These are phyloP conservation scores for Coenonympha arcania DNA, from an alignment of 2,888 invertebrate genomes.

Conservation along the genomic window DNA sequence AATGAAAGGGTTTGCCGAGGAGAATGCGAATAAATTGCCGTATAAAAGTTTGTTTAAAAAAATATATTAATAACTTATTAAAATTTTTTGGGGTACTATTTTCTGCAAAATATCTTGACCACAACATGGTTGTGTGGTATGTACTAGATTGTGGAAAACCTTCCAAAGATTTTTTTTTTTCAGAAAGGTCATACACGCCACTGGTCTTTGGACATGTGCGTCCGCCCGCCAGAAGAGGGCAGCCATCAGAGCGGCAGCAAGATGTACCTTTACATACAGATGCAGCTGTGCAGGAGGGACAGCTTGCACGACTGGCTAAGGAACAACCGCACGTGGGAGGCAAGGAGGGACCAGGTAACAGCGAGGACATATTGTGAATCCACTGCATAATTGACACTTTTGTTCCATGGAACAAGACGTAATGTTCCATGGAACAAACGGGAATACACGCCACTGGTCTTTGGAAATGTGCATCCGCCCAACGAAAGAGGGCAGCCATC, in stretches of 20 bases:
- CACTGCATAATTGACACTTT: too few relatives aligned
- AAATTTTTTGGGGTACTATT: too few relatives aligned
- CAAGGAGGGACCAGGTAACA: constrained; percentile 58
- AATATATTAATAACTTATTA: too few relatives aligned
- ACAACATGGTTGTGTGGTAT: too few relatives aligned
- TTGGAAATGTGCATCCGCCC: constrained; percentile 48
- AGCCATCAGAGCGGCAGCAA: constrained; percentile 36
- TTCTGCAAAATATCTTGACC: too few relatives aligned
- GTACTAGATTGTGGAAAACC: too few relatives aligned
- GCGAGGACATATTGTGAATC: too few relatives aligned
- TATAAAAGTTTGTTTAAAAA: too few relatives aligned
- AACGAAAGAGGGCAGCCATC: constrained; percentile 13
- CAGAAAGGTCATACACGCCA: constrained; percentile 67
- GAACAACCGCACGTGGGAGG: constrained; percentile 63
- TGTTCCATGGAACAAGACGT: too few relatives aligned
- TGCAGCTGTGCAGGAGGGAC: constrained; percentile 93
- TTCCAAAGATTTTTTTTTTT: not conserved
- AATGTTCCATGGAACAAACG: too few relatives aligned
- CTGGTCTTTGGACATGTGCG: constrained; percentile 61
- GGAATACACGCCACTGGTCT: constrained; percentile 68
- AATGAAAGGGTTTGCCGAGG: too few relatives aligned
- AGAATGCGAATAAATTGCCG: too few relatives aligned
- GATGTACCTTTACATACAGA: constrained; percentile 95
- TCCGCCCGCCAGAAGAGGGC: constrained; percentile 25
- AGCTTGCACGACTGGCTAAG: constrained; percentile 94